Conservation (phyloP, 2,888 invertebrate species). For the Rhingia campestris region DNA sequence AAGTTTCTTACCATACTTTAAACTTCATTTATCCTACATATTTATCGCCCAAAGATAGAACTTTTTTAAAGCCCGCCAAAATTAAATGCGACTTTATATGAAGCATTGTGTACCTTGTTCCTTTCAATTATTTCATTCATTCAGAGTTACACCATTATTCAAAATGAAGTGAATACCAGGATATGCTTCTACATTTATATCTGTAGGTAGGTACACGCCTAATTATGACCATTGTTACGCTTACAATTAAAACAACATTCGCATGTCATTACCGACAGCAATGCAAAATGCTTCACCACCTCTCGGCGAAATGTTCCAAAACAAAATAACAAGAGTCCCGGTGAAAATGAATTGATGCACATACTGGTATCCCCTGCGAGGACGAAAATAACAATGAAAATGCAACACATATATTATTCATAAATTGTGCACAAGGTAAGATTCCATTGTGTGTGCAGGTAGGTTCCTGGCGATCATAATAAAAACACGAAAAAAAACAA, state of each 20-base stretch:
- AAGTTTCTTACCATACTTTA: too few species aligned
- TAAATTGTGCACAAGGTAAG: conserved; percentile 58
- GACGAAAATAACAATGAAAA: conserved; percentile 45
- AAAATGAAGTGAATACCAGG: too few species aligned
- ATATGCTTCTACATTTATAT: too few species aligned
- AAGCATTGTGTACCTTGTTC: too few species aligned
- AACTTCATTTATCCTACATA: too few species aligned
- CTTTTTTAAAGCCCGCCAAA: too few species aligned
- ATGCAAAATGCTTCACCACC: conserved; percentile 15
- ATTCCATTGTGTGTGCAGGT: conserved; percentile 31
- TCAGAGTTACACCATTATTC: too few species aligned
- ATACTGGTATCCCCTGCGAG: background rate
- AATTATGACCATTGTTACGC: conserved; percentile 25
- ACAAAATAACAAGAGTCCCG: conserved; percentile 38
- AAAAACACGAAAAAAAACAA: conserved; percentile 11
- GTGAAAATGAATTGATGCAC: conserved; percentile 32
- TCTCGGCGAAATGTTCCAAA: background rate
- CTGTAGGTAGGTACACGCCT: background rate
- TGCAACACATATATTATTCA: conserved; percentile 50
- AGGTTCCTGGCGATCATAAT: conserved; percentile 27
- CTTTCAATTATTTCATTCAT: too few species aligned
- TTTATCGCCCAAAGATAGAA: too few species aligned
- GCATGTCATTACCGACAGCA: conserved; percentile 18
- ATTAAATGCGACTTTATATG: too few species aligned
- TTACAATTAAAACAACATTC: conserved; percentile 50